A percentile compares a stretch with the other conserved stretches of the same genome.
phyloP scores from a whole-genome alignment of 2,797 vertebrate species.

The Melanotaenia parkinsoni region DNA sequence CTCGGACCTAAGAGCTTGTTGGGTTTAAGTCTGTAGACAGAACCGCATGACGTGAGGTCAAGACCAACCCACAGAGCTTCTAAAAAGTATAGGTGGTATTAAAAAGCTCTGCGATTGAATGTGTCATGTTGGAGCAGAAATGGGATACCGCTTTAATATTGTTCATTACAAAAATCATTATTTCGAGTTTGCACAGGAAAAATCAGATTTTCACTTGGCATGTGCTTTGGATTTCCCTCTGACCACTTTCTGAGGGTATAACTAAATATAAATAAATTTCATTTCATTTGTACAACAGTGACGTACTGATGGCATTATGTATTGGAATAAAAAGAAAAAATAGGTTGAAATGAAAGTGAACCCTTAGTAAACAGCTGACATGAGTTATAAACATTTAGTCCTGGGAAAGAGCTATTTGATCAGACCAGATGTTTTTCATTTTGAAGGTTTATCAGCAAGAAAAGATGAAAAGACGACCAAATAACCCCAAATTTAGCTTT shows the following conservation, averaged over 20 bases:
- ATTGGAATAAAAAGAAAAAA: slow-evolving; percentile 49
- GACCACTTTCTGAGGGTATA: slow-evolving; percentile 11
- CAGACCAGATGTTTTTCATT: slow-evolving; percentile 82
- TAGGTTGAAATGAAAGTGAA: slow-evolving; percentile 59
- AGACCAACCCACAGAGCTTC: slow-evolving; percentile 23
- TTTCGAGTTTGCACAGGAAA: slow-evolving; percentile 53
- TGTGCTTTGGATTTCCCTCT: slow-evolving; percentile 25
- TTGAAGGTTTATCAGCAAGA: slow-evolving; percentile 70
- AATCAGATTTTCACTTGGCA: slow-evolving; percentile 44
- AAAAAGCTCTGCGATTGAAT: slow-evolving; percentile 59
- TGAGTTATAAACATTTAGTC: slow-evolving; percentile 68
- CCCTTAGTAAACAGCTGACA: slow-evolving; percentile 56
- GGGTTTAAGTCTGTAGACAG: slow-evolving; percentile 57
- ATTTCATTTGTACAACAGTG: slow-evolving; percentile 57
- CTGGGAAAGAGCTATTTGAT: slow-evolving; percentile 75
- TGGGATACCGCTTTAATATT: slow-evolving; percentile 54
- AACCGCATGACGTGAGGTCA: slow-evolving; percentile 43
- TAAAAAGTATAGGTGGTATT: slow-evolving; percentile 38
- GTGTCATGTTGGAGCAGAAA: slow-evolving; percentile 56
- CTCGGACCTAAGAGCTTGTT: slow-evolving; percentile 36
- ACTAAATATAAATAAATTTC: slow-evolving; percentile 60
- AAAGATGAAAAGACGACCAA: slow-evolving; percentile 74
- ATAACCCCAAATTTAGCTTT: slow-evolving; percentile 66
- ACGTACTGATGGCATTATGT: slow-evolving; percentile 50
- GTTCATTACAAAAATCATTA: slow-evolving; percentile 56